phyloP scores from a whole-genome alignment of 2,113 vertebrate species.

The Pangasianodon gigas region DNA sequence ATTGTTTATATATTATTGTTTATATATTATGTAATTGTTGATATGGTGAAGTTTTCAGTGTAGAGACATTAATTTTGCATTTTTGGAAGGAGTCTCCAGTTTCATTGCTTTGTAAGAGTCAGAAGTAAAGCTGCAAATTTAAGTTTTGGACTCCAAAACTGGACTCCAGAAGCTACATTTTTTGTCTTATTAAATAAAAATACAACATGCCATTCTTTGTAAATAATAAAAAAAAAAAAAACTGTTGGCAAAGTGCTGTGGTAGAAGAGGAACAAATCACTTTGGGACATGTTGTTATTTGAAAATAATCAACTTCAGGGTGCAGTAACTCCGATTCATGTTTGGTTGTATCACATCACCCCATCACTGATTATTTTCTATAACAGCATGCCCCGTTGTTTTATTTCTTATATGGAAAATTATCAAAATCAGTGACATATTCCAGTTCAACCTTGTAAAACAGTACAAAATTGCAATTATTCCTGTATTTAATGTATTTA shows the following conservation, averaged over 20 bases:
- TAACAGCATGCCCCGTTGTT: neutral
- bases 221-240: neutral
- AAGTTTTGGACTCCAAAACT: no score
- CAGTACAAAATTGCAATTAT: neutral
- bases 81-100: neutral
- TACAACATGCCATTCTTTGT: neutral
- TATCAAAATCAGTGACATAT: neutral
- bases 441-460: neutral
- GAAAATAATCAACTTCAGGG: neutral
- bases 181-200: neutral
- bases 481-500: neutral
- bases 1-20: neutral
- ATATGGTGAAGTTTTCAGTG: neutral
- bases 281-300: neutral
- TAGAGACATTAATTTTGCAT: neutral
- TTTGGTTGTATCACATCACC: neutral
- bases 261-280: neutral
- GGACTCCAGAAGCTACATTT: neutral
- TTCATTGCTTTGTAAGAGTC: neutral
- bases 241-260: neutral
- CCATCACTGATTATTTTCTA: neutral
- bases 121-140: neutral
- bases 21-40: no score
- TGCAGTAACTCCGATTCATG: neutral
- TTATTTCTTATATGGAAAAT: neutral